Evolutionary conservation across 1,140 invertebrate genomes (phyloP).

Genomic region (Frieseomelitta varia): DNA sequence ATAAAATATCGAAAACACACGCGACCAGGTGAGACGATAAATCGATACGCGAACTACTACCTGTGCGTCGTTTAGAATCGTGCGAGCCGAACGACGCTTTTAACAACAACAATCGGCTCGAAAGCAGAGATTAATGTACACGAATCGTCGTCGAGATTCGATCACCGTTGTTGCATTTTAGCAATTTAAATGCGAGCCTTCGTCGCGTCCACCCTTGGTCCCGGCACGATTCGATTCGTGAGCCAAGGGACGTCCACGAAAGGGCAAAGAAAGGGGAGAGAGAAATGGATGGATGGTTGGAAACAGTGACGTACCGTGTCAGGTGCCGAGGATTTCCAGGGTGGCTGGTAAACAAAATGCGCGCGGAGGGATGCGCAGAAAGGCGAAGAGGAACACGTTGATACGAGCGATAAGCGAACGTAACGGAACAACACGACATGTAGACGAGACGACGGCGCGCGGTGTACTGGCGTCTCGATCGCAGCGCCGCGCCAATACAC

Average conservation of each 20-base stretch:
- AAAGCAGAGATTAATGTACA: too few relatives aligned
- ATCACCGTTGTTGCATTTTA: not conserved
- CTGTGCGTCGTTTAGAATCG: not conserved
- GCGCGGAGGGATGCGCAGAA: constrained; percentile 44
- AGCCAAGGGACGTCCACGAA: not conserved
- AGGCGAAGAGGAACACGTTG: constrained; percentile 27
- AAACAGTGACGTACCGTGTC: not conserved
- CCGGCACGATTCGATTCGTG: not conserved
- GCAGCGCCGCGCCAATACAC: constrained; percentile 62
- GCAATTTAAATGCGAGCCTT: not conserved
- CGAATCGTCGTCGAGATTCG: constrained; percentile 7
- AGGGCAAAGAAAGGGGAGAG: not conserved
- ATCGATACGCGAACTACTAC: constrained; percentile 27
- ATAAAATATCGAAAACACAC: not conserved
- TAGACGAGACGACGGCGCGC: constrained; percentile 57
- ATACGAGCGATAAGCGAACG: constrained; percentile 6
- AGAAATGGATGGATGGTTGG: too few relatives aligned
- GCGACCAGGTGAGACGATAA: constrained; percentile 4
- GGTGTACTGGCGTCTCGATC: constrained; percentile 62
- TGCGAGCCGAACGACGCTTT: not conserved
- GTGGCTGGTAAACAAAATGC: constrained; percentile 50
- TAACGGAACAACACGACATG: constrained; percentile 23
- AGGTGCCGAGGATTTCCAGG: constrained; percentile 23
- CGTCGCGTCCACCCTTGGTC: not conserved
- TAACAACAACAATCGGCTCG: not conserved